Evolutionary conservation across 2,113 vertebrate genomes (phyloP), one percentile per base, ranked within the genome.

Genomic region (Natator depressus): DNA sequence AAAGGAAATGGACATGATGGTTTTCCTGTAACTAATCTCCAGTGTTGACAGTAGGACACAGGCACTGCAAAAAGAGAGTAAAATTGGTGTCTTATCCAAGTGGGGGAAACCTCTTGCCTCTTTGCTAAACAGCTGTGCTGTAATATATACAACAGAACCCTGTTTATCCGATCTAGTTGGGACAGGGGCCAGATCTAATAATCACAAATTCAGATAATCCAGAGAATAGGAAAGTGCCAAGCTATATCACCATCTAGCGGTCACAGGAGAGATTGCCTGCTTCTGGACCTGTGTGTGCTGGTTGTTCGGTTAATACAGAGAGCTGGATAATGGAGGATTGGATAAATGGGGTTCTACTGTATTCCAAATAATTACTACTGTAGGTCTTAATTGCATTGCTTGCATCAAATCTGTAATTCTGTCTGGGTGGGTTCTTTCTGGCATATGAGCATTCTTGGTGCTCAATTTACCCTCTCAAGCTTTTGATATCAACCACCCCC

Each of bases 371-470:
- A 53, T 72, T 25, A 62, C 54, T 81, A 2, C n/a, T n/a, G 17
- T 75, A 35, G 10, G 8, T 85, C 57, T 78, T 87, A n/a, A 3
- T 46, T 16, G 8, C 10, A 79, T 11, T 13, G 46, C 0, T 1
- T 35, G 27, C 65, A 47, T 78, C 82, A 65, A n/a, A 59, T 51
- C 84, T 75, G 62, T 51, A 69, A 0, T 65, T 93, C 59, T 3
- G 35, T 65, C 72, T 79, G 59, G n/a, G 87, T 88, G 59, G 50
- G 22, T 29, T 89, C 91, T 94, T 80, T 49, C 82, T 47, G 12
- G 82, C 59, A 78, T 29, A 0, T 42, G 14, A 78, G 11, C 24
- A 29, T 78, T 78, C 24, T 78, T 38, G 25, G 42, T 25, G 42
- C 42, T 92, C 95, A 65, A 1, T 46, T 5, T 1, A 35, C 16